Percentiles rank a stretch among this genome's conserved stretches.
phyloP scores from a whole-genome alignment of 2,888 invertebrate genomes.

The Lithophane semibrunnea region DNA sequence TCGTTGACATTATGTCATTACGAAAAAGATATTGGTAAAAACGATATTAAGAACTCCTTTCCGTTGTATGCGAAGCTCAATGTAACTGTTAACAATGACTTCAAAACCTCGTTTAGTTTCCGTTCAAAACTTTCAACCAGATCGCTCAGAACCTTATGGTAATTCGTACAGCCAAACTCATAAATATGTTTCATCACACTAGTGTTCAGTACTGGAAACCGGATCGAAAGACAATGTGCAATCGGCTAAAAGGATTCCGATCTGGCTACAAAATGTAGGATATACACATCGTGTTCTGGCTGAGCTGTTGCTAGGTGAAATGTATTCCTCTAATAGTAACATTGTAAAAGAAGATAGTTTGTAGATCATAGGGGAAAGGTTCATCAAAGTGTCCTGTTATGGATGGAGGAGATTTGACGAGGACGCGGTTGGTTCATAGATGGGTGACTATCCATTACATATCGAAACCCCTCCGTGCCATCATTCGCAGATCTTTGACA shows the following conservation, averaged over 20 bases:
- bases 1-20: background rate
- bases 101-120: background rate
- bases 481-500: no score
- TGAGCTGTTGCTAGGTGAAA: slow-evolving; percentile 8
- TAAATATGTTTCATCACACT: slow-evolving; percentile 33
- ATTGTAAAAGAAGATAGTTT: background rate
- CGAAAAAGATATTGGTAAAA: background rate
- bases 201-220: slow-evolving; percentile 11
- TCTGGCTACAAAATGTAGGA: slow-evolving; percentile 40
- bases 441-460: no score
- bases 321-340: background rate
- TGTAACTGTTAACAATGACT: background rate
- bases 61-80: background rate
- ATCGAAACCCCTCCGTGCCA: no score
- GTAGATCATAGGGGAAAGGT: background rate
- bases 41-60: background rate
- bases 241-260: slow-evolving; percentile 60
- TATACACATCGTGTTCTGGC: slow-evolving; percentile 2
- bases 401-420: background rate
- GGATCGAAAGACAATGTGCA: slow-evolving; percentile 53
- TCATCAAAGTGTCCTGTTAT: background rate
- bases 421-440: no score
- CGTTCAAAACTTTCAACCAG: background rate
- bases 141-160: background rate
- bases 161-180: slow-evolving; percentile 9